Percentiles rank a stretch among this genome's conserved stretches.
Evolutionary conservation across 2,113 vertebrate species (phyloP).

Genomic region (Columbina picui): DNA sequence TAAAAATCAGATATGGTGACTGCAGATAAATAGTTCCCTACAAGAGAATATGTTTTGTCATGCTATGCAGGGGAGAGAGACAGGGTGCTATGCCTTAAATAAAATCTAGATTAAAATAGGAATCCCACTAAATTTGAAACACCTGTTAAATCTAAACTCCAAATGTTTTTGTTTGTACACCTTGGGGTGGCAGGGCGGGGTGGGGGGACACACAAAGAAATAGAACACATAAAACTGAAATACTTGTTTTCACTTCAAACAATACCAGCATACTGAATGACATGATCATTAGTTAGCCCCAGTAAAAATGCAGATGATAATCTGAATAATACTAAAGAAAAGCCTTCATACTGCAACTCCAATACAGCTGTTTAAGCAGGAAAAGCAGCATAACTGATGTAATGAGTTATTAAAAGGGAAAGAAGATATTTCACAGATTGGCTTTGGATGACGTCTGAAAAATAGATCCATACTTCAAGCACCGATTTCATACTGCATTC

Average conservation of each 20-base stretch:
- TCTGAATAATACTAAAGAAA: neutral
- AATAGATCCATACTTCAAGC: neutral
- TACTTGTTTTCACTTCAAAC: neutral
- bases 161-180: neutral
- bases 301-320: neutral
- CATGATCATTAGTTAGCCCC: neutral
- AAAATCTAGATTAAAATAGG: neutral
- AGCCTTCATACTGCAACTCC: neutral
- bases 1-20: constrained; percentile 46
- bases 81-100: neutral
- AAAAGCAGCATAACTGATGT: neutral
- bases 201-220: neutral
- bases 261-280: neutral
- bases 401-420: neutral
- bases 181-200: neutral
- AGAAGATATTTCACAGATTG: neutral
- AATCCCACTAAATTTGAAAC: neutral
- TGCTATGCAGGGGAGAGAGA: neutral
- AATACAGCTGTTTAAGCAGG: neutral
- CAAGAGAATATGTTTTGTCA: neutral
- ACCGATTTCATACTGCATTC: neutral
- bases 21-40: neutral
- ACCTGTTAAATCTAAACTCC: neutral
- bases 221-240: neutral
- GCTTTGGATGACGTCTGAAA: neutral